Evolutionary conservation across 2,888 invertebrate genomes (phyloP), one percentile per base, ranked within the genome.

Genomic region (Cryptus viduatorius): DNA sequence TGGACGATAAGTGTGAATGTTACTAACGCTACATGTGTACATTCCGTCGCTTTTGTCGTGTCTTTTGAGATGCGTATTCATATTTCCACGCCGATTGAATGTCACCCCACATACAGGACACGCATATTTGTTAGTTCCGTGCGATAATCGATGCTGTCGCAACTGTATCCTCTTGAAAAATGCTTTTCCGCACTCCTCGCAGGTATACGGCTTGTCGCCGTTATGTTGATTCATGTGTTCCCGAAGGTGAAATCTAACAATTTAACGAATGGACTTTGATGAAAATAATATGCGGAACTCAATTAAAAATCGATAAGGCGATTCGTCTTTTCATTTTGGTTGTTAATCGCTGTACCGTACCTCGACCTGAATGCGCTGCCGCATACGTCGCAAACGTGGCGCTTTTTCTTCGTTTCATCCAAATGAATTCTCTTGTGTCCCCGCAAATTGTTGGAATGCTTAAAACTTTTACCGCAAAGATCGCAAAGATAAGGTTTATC

Each of bases 141-240:
- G 93, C 1, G 91, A 90, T 12, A 91, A 87, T 71, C 87, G 88
- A 78, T 93, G 93, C 69, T 94, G 93, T 24, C 92, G 87, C 75
- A 93, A 87, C 86, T 93, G 93, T 69, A 92, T 91, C 67, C 92
- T 89, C 77, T 91, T 93, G 59, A 90, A 91, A 88, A 94, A 94
- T 8, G 91, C 90, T 87, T 94, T 94, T 3, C 90, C 91, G 86
- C 94, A 95, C 50, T 93, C 90, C 4, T 93, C 92, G 80, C 95
- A 95, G 1, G 89, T 83, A 81, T 93, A 94, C 0, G 93, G 93
- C 65, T 88, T 90, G 50, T 89, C 89, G 3, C 89, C 92, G 64
- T 92, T 92, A 85, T 95, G 95, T 10, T 93, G 92, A 78, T 94
- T 93, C 91, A 94, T 92, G 86, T 95, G 95, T 69, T 94, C 94